Percentiles rank a stretch among this genome's conserved stretches.
phyloP scores from a whole-genome alignment of 2,888 invertebrate genomes.

The Odontocolon sp. region DNA sequence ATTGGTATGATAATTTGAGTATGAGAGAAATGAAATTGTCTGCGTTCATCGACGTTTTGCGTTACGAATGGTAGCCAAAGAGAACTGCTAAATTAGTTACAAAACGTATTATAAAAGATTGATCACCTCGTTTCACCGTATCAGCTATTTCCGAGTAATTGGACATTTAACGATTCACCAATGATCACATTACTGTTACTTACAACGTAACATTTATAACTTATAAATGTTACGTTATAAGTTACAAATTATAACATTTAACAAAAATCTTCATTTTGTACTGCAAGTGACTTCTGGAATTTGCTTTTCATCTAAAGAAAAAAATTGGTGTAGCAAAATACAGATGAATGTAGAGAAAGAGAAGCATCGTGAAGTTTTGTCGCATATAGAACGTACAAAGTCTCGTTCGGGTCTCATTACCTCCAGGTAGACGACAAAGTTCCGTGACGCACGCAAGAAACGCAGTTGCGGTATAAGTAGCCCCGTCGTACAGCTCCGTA shows the following conservation, averaged over 20 bases:
- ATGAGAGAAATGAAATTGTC: too few species aligned
- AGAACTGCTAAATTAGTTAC: slow-evolving; percentile 1
- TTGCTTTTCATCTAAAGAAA: not conserved
- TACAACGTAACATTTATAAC: too few species aligned
- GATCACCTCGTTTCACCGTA: too few species aligned
- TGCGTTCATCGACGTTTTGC: not conserved
- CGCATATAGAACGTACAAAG: not conserved
- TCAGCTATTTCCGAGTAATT: too few species aligned
- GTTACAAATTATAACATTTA: too few species aligned
- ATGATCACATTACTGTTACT: too few species aligned
- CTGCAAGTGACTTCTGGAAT: not conserved
- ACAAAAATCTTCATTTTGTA: too few species aligned
- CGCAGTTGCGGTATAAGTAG: not conserved
- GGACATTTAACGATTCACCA: too few species aligned
- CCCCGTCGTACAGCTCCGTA: slow-evolving; percentile 20
- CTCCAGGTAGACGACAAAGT: slow-evolving; percentile 14
- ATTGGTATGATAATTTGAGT: slow-evolving; percentile 27
- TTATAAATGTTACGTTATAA: too few species aligned
- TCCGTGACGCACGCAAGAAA: not conserved
- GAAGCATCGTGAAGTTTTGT: not conserved
- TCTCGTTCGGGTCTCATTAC: not conserved
- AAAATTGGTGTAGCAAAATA: not conserved
- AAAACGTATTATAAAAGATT: not conserved
- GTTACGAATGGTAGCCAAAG: slow-evolving; percentile 3
- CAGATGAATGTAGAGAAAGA: not conserved